These are phyloP conservation scores for Melikaiella ostensackeni DNA, from an alignment of 2,888 invertebrate genomes.

Conservation along the genomic window DNA sequence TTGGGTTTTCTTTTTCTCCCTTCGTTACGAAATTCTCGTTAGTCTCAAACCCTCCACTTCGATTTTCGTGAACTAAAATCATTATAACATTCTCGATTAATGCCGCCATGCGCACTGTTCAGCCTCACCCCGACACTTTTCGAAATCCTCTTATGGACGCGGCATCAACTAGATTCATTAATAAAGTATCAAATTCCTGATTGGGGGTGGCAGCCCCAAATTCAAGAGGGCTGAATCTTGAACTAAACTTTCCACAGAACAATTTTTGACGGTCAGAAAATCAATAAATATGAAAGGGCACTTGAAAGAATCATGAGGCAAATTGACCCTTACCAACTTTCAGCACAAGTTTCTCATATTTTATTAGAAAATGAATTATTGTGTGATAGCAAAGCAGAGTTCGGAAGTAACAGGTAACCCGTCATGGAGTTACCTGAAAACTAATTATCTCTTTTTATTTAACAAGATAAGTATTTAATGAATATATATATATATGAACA, in stretches of 20 bases:
- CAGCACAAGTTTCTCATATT: conserved; percentile 40
- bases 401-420: background rate
- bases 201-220: conserved; percentile 37
- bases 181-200: conserved; percentile 55
- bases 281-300: conserved; percentile 44
- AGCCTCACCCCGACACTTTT: conserved; percentile 51
- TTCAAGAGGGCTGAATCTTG: conserved; percentile 36
- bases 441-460: background rate
- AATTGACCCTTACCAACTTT: conserved; percentile 39
- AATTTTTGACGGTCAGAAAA: conserved; percentile 50
- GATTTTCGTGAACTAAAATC: conserved; percentile 63
- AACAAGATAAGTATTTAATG: too few species aligned
- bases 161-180: conserved; percentile 60
- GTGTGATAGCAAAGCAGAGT: conserved; percentile 22
- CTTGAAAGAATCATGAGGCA: background rate
- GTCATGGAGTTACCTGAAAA: background rate
- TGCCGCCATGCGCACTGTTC: conserved; percentile 60
- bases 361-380: conserved; percentile 37
- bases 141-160: conserved; percentile 53
- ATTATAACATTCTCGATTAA: conserved; percentile 70
- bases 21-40: conserved; percentile 65
- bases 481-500: background rate
- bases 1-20: conserved; percentile 68
- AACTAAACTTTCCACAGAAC: conserved; percentile 20
- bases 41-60: conserved; percentile 54